Conservation (phyloP, 2,113 vertebrate genomes). For the Podarcis cretensis region DNA sequence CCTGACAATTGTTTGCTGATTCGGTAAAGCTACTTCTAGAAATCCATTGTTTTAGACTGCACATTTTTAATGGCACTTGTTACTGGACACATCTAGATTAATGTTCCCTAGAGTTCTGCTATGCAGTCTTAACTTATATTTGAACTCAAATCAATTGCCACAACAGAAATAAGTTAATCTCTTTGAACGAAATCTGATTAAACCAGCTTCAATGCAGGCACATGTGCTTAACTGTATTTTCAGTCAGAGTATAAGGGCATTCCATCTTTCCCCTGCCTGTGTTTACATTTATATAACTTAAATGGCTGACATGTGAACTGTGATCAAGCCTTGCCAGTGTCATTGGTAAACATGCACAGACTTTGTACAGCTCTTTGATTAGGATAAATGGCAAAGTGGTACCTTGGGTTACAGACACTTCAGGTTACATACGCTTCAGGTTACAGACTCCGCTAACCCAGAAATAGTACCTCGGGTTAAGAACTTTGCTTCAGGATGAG, state of each 20-base stretch:
- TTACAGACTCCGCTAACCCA: too few species aligned
- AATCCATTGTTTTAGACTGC: not conserved
- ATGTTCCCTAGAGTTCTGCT: not conserved
- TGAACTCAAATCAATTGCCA: conserved; percentile 3
- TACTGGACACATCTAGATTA: not conserved
- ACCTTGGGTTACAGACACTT: too few species aligned
- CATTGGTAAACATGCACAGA: not conserved
- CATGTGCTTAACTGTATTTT: not conserved
- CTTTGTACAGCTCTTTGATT: not conserved
- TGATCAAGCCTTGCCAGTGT: not conserved
- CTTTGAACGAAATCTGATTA: not conserved
- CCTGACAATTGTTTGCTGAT: not conserved
- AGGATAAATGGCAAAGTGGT: not conserved
- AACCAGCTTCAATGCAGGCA: too few species aligned
- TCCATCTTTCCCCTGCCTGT: not conserved
- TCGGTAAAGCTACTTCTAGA: not conserved
- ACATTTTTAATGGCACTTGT: not conserved
- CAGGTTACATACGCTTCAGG: too few species aligned
- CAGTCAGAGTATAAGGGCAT: not conserved
- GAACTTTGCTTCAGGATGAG: too few species aligned
- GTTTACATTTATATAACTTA: not conserved
- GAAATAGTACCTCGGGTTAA: too few species aligned
- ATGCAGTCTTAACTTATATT: not conserved
- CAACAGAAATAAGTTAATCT: not conserved
- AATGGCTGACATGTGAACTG: not conserved